Base-by-base conservation (phyloP, 2,113 vertebrate species). In the Micronycteris hirsuta region DNA sequence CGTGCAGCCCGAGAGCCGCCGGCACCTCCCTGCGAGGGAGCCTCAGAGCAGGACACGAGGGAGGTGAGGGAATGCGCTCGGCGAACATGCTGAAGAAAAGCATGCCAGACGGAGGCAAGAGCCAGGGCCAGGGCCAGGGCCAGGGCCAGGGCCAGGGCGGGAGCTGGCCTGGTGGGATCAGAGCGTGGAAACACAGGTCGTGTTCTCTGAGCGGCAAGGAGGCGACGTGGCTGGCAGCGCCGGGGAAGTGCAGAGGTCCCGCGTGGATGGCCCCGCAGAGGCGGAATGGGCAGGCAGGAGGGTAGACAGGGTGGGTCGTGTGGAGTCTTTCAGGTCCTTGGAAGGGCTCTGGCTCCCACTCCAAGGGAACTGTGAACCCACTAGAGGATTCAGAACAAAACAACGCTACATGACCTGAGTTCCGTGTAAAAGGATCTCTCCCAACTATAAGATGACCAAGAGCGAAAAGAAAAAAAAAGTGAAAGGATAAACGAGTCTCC, bases 161-260 rank as follows among this genome's bases (percentile, higher is more conserved):
- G 26, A 36, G n/a, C 17, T 13, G 19, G 15, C 4, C 67, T 33
- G 41, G 15, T 1, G 28, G 95, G 13, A 81, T 24, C 47, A 38
- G 12, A 12, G 2, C 1, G 33, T 0, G 5, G 45, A 31, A 47
- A 67, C 4, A 16, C 5, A 0, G 22, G 14, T 26, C 5, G 0
- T 24, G 12, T 49, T 54, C 41, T 17, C 2, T 8, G 24, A 65
- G 24, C 6, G 31, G 31, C 47, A 68, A 24, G 36, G 54, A n/a
- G 41, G 54, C 12, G 5, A 1, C 11, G 61, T 7, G 38, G 41
- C 14, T 24, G 28, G 43, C 24, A 38, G 47, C 38, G 43, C 22
- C 3, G 3, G 58, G n/a, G 22, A 14, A 14, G 61, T 7, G 2
- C 31, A 16, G 31, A 33, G 56, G 6, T 31, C 70, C 54, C 71